Evolutionary conservation across 2,797 vertebrate genomes (phyloP).

Genomic region (Pterois miles): DNA sequence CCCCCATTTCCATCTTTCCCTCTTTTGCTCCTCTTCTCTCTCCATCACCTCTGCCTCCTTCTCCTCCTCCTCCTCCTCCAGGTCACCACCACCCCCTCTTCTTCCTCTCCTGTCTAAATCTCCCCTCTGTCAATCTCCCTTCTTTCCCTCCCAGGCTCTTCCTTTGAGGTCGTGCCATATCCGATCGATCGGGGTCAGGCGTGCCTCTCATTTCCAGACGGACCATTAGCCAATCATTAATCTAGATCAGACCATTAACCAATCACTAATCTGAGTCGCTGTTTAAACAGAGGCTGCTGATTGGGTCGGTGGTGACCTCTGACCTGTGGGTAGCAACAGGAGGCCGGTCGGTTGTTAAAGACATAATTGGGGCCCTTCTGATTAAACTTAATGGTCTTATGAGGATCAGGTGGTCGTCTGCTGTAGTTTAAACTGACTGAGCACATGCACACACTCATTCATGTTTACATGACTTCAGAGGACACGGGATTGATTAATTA

Average conservation of each 20-base stretch:
- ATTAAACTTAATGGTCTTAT: slow-evolving; percentile 26
- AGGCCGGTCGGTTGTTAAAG: slow-evolving; percentile 28
- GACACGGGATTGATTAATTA: no score
- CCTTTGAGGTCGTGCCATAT: slow-evolving; percentile 46
- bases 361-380: slow-evolving; percentile 19
- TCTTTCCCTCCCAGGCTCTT: not conserved
- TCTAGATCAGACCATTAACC: slow-evolving; percentile 63
- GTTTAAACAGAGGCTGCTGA: slow-evolving; percentile 37
- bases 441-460: not conserved
- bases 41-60: not conserved
- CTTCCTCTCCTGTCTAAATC: slow-evolving; percentile 21
- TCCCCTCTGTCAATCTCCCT: not conserved
- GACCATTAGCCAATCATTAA: slow-evolving; percentile 67
- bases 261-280: slow-evolving; percentile 49
- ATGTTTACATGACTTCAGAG: no score
- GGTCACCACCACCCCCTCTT: not conserved
- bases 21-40: not conserved
- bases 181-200: slow-evolving; percentile 49
- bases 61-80: not conserved
- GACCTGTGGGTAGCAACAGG: slow-evolving; percentile 15
- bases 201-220: slow-evolving; percentile 43
- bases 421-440: not conserved
- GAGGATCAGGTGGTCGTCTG: not conserved
- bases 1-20: not conserved
- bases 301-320: slow-evolving; percentile 48